phyloP scores from a whole-genome alignment of 2,113 vertebrate species.

The Puntigrus tetrazona region DNA sequence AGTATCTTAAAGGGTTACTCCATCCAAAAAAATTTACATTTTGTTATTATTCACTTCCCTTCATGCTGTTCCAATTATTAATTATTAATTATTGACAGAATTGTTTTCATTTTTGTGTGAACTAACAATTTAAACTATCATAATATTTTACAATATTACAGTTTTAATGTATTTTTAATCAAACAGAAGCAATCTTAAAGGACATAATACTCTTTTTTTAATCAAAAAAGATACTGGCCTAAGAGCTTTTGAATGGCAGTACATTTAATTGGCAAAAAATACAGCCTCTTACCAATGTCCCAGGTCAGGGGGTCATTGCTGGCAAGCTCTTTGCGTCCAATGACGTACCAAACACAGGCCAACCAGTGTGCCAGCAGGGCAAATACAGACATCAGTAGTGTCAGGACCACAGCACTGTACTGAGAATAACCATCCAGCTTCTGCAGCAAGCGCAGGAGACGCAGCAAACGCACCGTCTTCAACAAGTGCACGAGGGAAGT shows the following conservation, averaged over 20 bases:
- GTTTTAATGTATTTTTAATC: not conserved
- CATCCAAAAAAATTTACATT: too few relatives aligned
- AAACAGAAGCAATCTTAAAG: not conserved
- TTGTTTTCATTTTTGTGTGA: too few relatives aligned
- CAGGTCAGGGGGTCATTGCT: slow-evolving; percentile 87
- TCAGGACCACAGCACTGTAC: slow-evolving; percentile 91
- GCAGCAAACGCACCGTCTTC: slow-evolving; percentile 86
- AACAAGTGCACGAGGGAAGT: slow-evolving; percentile 83
- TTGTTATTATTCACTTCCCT: too few relatives aligned
- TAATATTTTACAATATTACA: not conserved
- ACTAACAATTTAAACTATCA: not conserved
- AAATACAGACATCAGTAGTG: slow-evolving; percentile 89
- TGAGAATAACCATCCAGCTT: slow-evolving; percentile 91
- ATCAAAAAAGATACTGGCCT: not conserved
- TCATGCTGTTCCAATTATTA: too few relatives aligned
- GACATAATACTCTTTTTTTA: not conserved
- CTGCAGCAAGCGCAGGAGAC: slow-evolving; percentile 85
- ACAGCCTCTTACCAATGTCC: slow-evolving; percentile 87
- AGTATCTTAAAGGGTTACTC: too few relatives aligned
- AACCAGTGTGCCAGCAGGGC: slow-evolving; percentile 91
- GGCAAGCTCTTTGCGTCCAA: slow-evolving; percentile 84
- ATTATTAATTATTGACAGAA: too few relatives aligned
- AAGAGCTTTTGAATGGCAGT: not conserved
- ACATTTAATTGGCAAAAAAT: not conserved
- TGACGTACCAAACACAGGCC: slow-evolving; percentile 90